Percentiles rank a stretch among this genome's conserved stretches.
These are phyloP conservation scores for Okapia johnstoni DNA, from an alignment of 2,113 vertebrate species.

Conservation along the genomic window DNA sequence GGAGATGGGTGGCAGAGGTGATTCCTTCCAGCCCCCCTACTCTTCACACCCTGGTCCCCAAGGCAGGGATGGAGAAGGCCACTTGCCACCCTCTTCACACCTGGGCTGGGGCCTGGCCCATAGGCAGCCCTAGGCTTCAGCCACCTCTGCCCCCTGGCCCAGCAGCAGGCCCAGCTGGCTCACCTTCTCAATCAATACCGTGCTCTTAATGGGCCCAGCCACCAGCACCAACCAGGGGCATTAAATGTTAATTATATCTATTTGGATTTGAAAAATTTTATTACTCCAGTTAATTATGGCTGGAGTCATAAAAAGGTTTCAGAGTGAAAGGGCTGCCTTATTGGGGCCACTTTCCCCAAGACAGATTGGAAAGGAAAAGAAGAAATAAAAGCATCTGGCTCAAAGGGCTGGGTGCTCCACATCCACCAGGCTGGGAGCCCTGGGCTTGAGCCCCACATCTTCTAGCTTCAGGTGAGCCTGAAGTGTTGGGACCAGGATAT, in stretches of 20 bases:
- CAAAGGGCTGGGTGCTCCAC: background rate
- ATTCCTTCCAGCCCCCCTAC: background rate
- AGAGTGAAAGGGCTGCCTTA: conserved; percentile 76
- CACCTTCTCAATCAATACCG: conserved; percentile 76
- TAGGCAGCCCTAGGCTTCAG: conserved; percentile 26
- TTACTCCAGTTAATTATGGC: conserved; percentile 83
- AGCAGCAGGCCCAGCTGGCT: conserved; percentile 74
- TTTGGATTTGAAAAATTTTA: conserved; percentile 81
- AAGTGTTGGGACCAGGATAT: background rate
- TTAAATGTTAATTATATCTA: conserved; percentile 85
- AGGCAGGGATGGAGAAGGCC: background rate
- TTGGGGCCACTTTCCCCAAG: conserved; percentile 73
- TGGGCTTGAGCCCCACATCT: background rate
- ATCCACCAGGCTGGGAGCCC: background rate
- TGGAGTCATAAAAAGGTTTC: conserved; percentile 81
- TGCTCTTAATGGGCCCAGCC: conserved; percentile 77
- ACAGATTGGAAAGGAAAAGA: conserved; percentile 72
- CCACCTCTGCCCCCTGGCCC: conserved; percentile 62
- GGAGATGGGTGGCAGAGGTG: background rate
- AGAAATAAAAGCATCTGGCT: conserved; percentile 68
- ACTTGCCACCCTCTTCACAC: conserved; percentile 11
- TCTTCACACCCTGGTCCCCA: background rate
- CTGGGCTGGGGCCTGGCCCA: background rate
- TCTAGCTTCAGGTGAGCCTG: background rate
- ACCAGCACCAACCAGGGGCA: conserved; percentile 80